Evolutionary conservation across 2,888 invertebrate genomes (phyloP), one percentile per base, ranked within the genome.

Genomic region (Willowsia nigromaculata): DNA sequence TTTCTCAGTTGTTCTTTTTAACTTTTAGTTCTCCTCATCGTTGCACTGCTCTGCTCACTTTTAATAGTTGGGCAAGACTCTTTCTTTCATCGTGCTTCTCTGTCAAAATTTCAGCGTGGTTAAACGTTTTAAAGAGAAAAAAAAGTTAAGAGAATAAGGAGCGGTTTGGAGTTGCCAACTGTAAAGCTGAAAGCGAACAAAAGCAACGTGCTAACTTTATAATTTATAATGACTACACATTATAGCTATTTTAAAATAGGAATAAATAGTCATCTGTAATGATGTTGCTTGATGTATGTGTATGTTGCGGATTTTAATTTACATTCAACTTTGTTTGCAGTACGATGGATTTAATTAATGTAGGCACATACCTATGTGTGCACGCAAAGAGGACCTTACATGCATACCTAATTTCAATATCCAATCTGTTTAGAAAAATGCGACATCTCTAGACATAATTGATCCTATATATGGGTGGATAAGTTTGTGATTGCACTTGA

Each of bases 221-320:
- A 0, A 65, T 65, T 6, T 18, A 65, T 37, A 59, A 25, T 25
- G 56, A 56, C 2, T 56, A 22, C 18, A 22, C 4, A n/a, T 25
- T 27, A 27, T 59, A 11, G 53, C 11, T 22, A 27, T 59, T 47
- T 13, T 9, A 25, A 15, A 9, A 27, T 59, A 59, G 25, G 6
- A 25, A 59, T 59, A 11, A 13, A 9, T 59, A 30, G 27, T 56
- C 22, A 59, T 25, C 30, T 13, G 9, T 27, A 59, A 18, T n/a
- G n/a, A n/a, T n/a, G n/a, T n/a, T n/a, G n/a, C n/a, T n/a, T n/a
- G n/a, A n/a, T n/a, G n/a, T n/a, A n/a, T n/a, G n/a, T n/a, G n/a
- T n/a, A n/a, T n/a, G n/a, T n/a, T n/a, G n/a, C n/a, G 13, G 11
- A 30, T 30, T 85, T 56, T 85, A 85, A 85, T 85, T 85, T 74